Evolutionary conservation across 2,113 vertebrate species (phyloP), one percentile per base, ranked within the genome.

Genomic region (Eira barbara): DNA sequence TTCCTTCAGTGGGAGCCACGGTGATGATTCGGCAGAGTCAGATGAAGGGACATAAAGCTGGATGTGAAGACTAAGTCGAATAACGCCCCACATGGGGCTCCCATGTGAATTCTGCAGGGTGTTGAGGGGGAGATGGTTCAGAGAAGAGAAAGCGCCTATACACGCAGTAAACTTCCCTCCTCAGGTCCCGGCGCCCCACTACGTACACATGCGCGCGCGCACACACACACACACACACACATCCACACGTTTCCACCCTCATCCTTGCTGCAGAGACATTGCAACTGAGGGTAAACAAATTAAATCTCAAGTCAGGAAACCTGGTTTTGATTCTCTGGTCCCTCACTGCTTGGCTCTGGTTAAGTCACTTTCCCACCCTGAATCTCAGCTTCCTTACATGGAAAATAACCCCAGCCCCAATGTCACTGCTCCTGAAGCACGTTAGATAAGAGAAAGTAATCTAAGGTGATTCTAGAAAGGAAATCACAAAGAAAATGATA

Each of bases 361-460:
- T 39, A 78, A 95, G 73, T 97, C 80, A 82, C 49, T 97, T 95
- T 96, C 45, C 63, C 42, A 61, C 61, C 89, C 63, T 85, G 87
- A 87, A 83, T 47, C 13, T 96, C 47, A 78, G 21, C 91, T 96
- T 81, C 49, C 52, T 95, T 91, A 13, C 31, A 39, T 12, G n/a
- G 67, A 89, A 96, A 91, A 83, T 45, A 79, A 91, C 42, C 23
- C 42, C 1, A 21, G 93, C 63, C 45, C 39, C 47, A 91, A 42
- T 11, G n/a, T 76, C 80, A 81, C 57, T 55, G 39, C 47, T 90
- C 47, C 65, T 86, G 59, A 69, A 29, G 29, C 23, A 85, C 18
- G 83, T 71, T 76, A 78, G 90, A 42, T 47, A 45, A 95, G 69
- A 88, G 34, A 82, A 76, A 34, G 21, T 55, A 61, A 93, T 42